Base-by-base conservation (phyloP, 2,113 vertebrate species). In the Coturnix japonica region DNA sequence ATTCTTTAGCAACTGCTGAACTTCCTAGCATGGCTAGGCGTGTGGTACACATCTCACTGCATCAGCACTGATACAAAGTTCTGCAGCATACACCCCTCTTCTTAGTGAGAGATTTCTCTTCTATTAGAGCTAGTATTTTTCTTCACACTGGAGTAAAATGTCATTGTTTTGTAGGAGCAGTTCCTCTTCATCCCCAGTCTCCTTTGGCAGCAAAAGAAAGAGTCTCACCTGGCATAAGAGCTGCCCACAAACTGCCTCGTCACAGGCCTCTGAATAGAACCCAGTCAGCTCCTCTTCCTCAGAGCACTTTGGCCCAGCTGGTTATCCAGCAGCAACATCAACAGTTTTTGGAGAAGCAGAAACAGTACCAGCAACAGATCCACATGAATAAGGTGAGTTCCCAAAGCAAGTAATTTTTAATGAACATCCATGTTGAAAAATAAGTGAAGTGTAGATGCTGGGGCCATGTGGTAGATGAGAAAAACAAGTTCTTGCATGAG, bases 261-360 rank as follows among this genome's bases (percentile, higher is more conserved):
- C 99, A 99, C 94, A 97, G 99, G 90, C 99, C 99, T 28, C 97
- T 99, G 94, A 99, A 99, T 95, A 96, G 99, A 95, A 99, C 99
- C 71, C 99, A 99, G 96, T 99, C 99, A 23, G 99, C 99, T 33
- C 99, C 99, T 41, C 98, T 99, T 97, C 99, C 99, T 86, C 99
- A 99, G 97, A 99, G 98, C 94, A 98, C 99, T 1, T 97, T 99
- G 97, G 99, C 99, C 73, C 99, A 99, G 94, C 98, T 99, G 71
- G 99, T 99, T 92, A 99, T 99, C 95, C 99, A 99, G 96, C 99
- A 99, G 95, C 99, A 99, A 67, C 99, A 99, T 96, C 99, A 99
- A 97, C 98, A 99, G 49, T 99, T 99, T 97, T 96, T 99, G 97
- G 99, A 99, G 97, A 99, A 99, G 85, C 99, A 99, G 97, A 99